Evolutionary conservation across 2,113 vertebrate genomes (phyloP).

Genomic region (Prinia subflava): DNA sequence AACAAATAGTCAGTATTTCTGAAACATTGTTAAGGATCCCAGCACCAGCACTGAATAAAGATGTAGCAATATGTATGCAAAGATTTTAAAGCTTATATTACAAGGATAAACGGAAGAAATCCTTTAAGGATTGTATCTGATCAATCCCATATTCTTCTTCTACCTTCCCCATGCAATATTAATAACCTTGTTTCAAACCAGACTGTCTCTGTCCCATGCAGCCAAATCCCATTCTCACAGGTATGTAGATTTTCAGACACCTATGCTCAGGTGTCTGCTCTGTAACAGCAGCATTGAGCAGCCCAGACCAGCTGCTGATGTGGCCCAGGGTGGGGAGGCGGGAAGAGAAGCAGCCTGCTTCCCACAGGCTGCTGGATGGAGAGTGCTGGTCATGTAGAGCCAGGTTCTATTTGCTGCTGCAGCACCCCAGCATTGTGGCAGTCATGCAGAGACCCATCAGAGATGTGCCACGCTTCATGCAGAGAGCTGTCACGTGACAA

Average conservation of each 20-base stretch:
- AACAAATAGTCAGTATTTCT: not conserved
- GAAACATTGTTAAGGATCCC: not conserved
- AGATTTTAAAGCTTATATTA: not conserved
- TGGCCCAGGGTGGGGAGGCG: not conserved
- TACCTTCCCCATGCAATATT: not conserved
- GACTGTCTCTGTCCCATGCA: not conserved
- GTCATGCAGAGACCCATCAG: not conserved
- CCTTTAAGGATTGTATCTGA: not conserved
- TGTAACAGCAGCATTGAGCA: not conserved
- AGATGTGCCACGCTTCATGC: not conserved
- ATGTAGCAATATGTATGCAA: not conserved
- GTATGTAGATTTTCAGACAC: not conserved
- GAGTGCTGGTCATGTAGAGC: not conserved
- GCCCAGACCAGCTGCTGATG: not conserved
- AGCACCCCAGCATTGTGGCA: not conserved
- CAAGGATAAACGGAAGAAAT: not conserved
- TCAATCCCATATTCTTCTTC: not conserved
- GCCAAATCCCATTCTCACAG: not conserved
- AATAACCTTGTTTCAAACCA: not conserved
- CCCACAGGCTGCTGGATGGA: not conserved
- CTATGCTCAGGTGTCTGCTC: not conserved
- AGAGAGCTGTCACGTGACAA: not conserved
- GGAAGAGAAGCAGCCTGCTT: not conserved
- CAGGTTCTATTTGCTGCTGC: not conserved
- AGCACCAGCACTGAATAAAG: not conserved